Percentiles rank a stretch among this genome's conserved stretches.
Conservation (phyloP, 2,888 invertebrate species). For the Arctia plantaginis region DNA sequence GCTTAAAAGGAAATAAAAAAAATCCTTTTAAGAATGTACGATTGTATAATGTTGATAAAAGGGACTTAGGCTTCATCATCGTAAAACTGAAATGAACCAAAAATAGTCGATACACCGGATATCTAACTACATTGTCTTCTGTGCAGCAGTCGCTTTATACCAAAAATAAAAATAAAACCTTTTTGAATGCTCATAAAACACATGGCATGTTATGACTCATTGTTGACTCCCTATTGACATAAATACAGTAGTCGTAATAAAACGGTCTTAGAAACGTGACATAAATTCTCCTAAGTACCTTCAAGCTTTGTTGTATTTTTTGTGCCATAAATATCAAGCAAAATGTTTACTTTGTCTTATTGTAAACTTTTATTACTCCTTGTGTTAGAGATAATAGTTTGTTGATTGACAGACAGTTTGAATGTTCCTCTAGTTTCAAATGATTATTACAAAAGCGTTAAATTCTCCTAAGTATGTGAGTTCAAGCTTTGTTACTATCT, state of each 20-base stretch:
- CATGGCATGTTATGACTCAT: constrained; percentile 71
- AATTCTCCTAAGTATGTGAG: not conserved
- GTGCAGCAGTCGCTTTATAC: constrained; percentile 50
- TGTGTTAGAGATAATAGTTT: constrained; percentile 37
- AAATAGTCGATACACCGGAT: constrained; percentile 2
- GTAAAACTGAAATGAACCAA: not conserved
- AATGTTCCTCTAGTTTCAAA: constrained; percentile 18
- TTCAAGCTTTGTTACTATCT: not conserved
- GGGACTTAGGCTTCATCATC: constrained; percentile 2
- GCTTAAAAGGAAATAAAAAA: not conserved
- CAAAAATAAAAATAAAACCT: constrained; percentile 49
- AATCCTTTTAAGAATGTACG: not conserved
- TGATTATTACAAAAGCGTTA: not conserved
- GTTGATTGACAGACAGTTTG: constrained; percentile 46
- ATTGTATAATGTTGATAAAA: not conserved
- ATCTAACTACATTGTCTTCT: constrained; percentile 56
- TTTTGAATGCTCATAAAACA: constrained; percentile 61
- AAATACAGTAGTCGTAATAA: constrained; percentile 67
- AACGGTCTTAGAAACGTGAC: constrained; percentile 61
- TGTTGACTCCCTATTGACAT: constrained; percentile 69
- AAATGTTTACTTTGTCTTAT: constrained; percentile 55
- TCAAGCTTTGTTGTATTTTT: constrained; percentile 60
- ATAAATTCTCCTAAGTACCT: constrained; percentile 60
- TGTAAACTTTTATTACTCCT: constrained; percentile 48
- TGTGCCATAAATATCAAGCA: constrained; percentile 56